These are phyloP conservation scores for Gibbula magus DNA, from an alignment of 2,888 invertebrate species.

Conservation along the genomic window DNA sequence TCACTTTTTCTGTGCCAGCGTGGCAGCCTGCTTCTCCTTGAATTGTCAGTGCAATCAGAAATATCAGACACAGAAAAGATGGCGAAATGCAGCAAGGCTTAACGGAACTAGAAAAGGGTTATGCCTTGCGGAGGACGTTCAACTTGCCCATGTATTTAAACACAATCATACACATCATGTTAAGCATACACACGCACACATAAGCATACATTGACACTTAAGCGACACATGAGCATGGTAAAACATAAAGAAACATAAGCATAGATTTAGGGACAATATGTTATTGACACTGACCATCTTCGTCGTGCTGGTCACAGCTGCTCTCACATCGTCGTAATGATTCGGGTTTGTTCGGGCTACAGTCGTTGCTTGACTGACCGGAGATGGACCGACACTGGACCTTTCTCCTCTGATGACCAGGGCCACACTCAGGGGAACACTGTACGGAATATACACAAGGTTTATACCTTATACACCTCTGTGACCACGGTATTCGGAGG, in stretches of 20 bases:
- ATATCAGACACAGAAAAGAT: too few species aligned
- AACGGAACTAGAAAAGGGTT: too few species aligned
- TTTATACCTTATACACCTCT: not conserved
- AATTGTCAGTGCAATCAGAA: too few species aligned
- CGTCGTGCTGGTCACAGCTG: conserved; percentile 49
- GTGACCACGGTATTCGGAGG: too few species aligned
- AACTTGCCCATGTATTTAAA: too few species aligned
- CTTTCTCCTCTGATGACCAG: conserved; percentile 61
- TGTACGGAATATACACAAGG: conserved; percentile 37
- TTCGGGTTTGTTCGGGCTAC: conserved; percentile 55
- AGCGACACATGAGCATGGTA: not conserved
- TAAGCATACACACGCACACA: not conserved
- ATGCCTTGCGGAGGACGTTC: too few species aligned
- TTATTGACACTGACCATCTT: conserved; percentile 4
- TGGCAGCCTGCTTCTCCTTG: too few species aligned
- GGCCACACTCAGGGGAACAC: conserved; percentile 69
- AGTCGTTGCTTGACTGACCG: conserved; percentile 55
- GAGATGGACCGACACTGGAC: conserved; percentile 66
- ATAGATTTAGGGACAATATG: not conserved
- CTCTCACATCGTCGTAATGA: conserved; percentile 59
- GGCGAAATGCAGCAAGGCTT: too few species aligned
- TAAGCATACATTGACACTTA: not conserved
- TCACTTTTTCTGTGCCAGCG: too few species aligned
- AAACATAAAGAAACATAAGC: not conserved
- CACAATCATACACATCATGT: not conserved